These are phyloP conservation scores for Drosophila sp. DNA, from an alignment of 1,140 invertebrate genomes.

Conservation along the genomic window DNA sequence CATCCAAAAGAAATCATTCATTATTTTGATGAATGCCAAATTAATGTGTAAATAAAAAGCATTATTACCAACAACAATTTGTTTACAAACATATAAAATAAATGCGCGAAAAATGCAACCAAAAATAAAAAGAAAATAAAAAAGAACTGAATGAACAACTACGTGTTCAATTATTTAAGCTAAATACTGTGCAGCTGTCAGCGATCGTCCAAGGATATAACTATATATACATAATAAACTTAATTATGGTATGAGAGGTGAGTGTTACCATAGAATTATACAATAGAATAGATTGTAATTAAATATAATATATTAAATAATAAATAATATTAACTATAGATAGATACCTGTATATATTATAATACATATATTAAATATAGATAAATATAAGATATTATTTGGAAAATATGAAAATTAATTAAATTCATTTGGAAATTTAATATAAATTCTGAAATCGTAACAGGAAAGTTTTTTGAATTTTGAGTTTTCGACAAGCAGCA, in stretches of 20 bases:
- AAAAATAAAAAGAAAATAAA: conserved; percentile 3
- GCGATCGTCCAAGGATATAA: conserved; percentile 32
- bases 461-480: too few relatives aligned
- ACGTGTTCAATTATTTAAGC: conserved; percentile 16
- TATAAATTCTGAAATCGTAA: too few relatives aligned
- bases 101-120: conserved; percentile 16
- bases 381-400: too few relatives aligned
- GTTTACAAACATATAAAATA: conserved; percentile 30
- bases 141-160: conserved; percentile 32
- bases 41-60: conserved; percentile 14
- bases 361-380: too few relatives aligned
- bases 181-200: conserved; percentile 27
- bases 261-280: conserved; percentile 14
- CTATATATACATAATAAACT: conserved; percentile 13
- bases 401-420: too few relatives aligned
- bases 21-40: conserved; percentile 45
- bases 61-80: conserved; percentile 15
- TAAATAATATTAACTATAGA: too few relatives aligned
- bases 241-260: conserved; percentile 40
- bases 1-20: conserved; percentile 37
- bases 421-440: too few relatives aligned
- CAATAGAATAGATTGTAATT: not conserved
- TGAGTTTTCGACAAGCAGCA: too few relatives aligned
- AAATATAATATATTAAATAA: too few relatives aligned
- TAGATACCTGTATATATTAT: too few relatives aligned